Conservation (phyloP, 2,113 vertebrate species). For the Sula dactylatra region DNA sequence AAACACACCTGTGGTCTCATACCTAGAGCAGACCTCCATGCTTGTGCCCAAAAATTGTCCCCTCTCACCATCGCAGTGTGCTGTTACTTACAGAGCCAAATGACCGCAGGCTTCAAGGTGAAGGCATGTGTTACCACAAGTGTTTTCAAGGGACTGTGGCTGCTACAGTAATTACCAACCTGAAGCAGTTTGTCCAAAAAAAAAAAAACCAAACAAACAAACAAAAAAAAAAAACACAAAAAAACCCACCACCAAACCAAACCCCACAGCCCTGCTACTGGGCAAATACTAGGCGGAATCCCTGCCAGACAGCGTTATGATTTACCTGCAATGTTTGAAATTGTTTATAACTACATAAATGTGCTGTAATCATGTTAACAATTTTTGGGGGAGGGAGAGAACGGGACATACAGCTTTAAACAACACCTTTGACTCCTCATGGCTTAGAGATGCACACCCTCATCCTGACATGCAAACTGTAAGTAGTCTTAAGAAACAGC, state of each 20-base stretch:
- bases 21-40: not conserved
- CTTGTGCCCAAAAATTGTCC: not conserved
- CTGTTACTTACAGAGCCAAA: not conserved
- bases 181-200: not conserved
- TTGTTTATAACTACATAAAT: not conserved
- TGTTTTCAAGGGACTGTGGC: not conserved
- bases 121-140: accelerated
- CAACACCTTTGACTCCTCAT: not conserved
- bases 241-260: too few relatives aligned
- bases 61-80: too few relatives aligned
- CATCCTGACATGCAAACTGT: not conserved
- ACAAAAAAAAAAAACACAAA: too few relatives aligned
- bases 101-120: accelerated
- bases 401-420: not conserved
- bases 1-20: accelerated
- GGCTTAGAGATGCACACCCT: not conserved
- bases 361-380: not conserved
- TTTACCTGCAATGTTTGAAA: not conserved
- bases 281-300: not conserved
- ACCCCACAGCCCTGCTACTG: not conserved
- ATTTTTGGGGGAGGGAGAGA: not conserved
- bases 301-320: not conserved
- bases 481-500: not conserved
- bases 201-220: too few relatives aligned
- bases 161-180: not conserved